phyloP scores from a whole-genome alignment of 2,888 invertebrate species.

The Parnassius apollo region DNA sequence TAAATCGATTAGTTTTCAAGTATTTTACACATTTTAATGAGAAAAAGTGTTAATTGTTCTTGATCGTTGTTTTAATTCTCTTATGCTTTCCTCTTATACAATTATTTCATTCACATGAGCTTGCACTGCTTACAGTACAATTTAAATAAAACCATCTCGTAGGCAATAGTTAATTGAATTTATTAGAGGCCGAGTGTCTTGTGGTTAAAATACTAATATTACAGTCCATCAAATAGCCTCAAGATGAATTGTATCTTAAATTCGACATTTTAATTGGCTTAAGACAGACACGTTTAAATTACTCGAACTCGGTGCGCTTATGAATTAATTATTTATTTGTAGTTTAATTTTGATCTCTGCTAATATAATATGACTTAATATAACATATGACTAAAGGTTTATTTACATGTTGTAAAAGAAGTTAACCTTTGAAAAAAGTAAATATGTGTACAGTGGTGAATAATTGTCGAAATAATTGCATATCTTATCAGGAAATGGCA shows the following conservation, averaged over 20 bases:
- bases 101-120: neutral
- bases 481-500: no score
- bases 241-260: neutral
- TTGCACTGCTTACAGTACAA: neutral
- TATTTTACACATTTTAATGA: conserved; percentile 21
- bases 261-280: conserved; percentile 6
- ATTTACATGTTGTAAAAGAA: no score
- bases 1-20: conserved; percentile 18
- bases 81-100: conserved; percentile 14
- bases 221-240: no score
- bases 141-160: no score
- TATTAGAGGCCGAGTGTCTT: no score
- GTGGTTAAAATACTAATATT: no score
- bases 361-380: conserved; percentile 1
- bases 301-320: conserved; percentile 24
- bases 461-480: no score
- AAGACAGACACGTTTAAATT: conserved; percentile 4
- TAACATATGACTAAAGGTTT: neutral
- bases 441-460: no score
- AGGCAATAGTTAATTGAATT: no score
- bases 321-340: conserved; percentile 14
- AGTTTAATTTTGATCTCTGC: conserved; percentile 20
- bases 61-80: conserved; percentile 21
- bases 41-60: conserved; percentile 23
- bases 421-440: no score